Evolutionary conservation across 2,113 vertebrate species (phyloP).

Genomic region (Dasyprocta punctata): DNA sequence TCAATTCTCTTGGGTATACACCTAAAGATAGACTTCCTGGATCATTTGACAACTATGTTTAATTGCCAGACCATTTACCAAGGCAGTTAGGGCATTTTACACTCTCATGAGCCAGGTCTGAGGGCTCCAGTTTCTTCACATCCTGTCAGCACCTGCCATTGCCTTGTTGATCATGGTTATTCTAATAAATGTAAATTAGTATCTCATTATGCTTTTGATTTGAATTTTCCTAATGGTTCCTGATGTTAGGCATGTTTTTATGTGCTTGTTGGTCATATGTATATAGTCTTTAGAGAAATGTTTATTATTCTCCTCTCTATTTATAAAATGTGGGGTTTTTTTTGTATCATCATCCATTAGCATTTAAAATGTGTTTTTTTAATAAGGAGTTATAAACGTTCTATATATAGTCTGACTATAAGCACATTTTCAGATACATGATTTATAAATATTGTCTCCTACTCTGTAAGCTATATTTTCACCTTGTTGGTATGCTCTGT

Average conservation of each 20-base stretch:
- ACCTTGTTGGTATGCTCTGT: not conserved
- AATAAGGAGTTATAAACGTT: not conserved
- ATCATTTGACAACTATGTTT: not conserved
- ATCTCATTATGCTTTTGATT: not conserved
- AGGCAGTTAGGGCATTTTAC: not conserved
- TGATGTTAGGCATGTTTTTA: not conserved
- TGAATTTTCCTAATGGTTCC: not conserved
- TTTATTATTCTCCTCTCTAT: not conserved
- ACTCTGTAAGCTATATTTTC: not conserved
- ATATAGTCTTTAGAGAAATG: not conserved
- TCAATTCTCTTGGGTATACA: not conserved
- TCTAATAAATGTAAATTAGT: not conserved
- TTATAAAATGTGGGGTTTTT: not conserved
- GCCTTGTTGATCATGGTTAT: not conserved
- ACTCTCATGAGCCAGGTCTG: not conserved
- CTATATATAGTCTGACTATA: not conserved
- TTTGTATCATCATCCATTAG: too few species aligned
- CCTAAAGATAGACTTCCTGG: not conserved
- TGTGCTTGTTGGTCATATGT: not conserved
- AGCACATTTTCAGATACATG: constrained; percentile 28
- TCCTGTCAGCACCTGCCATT: not conserved
- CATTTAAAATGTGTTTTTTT: constrained; percentile 32
- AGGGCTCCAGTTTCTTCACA: not conserved
- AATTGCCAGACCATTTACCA: not conserved
- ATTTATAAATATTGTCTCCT: constrained; percentile 3